A percentile compares a stretch with the other conserved stretches of the same genome.
These are phyloP conservation scores for Pandemis cinnamomeana DNA, from an alignment of 2,888 invertebrate species.

Conservation along the genomic window DNA sequence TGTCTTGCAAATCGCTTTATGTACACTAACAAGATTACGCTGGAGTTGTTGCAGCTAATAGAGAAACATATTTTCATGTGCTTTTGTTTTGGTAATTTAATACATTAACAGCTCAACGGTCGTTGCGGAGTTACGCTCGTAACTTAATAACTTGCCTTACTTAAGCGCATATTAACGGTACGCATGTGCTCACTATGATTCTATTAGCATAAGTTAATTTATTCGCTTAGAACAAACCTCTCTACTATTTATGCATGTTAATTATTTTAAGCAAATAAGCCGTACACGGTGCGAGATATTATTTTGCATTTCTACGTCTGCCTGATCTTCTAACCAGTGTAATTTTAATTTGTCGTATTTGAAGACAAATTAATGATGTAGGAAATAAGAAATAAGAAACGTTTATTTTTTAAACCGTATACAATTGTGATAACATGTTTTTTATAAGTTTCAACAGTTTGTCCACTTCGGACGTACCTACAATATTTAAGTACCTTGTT, in stretches of 20 bases:
- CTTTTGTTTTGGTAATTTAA: conserved; percentile 33
- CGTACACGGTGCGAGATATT: background rate
- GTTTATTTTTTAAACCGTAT: too few species aligned
- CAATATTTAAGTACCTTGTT: too few species aligned
- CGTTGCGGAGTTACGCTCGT: conserved; percentile 14
- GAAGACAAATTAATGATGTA: background rate
- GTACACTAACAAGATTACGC: conserved; percentile 31
- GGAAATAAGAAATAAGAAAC: too few species aligned
- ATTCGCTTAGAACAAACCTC: conserved; percentile 3
- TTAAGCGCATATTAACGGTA: conserved; percentile 3
- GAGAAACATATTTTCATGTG: conserved; percentile 33
- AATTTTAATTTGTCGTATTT: background rate
- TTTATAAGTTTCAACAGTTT: too few species aligned
- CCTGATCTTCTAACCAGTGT: background rate
- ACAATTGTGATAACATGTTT: too few species aligned
- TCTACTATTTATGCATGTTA: conserved; percentile 9
- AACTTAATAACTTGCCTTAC: conserved; percentile 23
- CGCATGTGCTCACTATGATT: conserved; percentile 3
- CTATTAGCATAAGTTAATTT: conserved; percentile 10
- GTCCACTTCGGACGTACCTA: too few species aligned
- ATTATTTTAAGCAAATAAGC: conserved; percentile 8
- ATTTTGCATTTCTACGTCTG: conserved; percentile 1
- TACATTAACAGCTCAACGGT: conserved; percentile 20
- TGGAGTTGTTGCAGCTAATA: conserved; percentile 28
- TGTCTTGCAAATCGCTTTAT: conserved; percentile 32